Base-by-base conservation (phyloP, 1,140 invertebrate genomes). In the Diprion similis region DNA sequence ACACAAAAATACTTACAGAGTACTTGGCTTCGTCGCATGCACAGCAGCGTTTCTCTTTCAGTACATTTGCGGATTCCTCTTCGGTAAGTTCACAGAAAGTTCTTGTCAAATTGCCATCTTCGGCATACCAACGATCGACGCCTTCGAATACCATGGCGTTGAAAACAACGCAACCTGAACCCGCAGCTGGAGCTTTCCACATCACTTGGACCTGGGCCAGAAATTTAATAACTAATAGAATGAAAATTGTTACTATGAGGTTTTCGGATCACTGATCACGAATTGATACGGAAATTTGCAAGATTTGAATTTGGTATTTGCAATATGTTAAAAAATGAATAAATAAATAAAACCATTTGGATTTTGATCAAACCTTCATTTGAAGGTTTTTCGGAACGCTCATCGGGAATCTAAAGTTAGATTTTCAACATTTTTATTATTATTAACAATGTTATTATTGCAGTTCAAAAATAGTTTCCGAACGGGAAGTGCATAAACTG, bases 11-110 rank as follows among this genome's bases (percentile, higher is more conserved):
- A 84, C 90, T 89, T 83, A 96, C 95, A 84, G 91, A 94, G 81
- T 97, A 97, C 85, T 96, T 96, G 64, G 95, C 95, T 81, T 97
- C 95, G 83, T 98, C 96, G 83, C 96, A 98, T 66, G 96, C 95
- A 84, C 96, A 97, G 84, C 97, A 98, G 37, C 80, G 81, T 10
- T 78, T 68, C 19, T 78, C 75, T 66, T 87, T 89, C 18, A 89
- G 84, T 3, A 82, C 46, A 37, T 81, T 82, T 66, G 92, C 90
- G 15, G 90, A 84, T 46, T 91, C 89, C 8, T 89, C 84, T 0
- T 86, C 79, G 24, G 89, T 92, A 84, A 92, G 91, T 83, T 97
- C 95, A 84, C 97, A 99, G 51, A 99, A 90, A 68, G 93, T 92
- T 80, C 92, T 92, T 0, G 92, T 95, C 9, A 99, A 88, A 59